These are phyloP conservation scores for Drosophila subsilvestris DNA, from an alignment of 2,888 invertebrate genomes.

Conservation along the genomic window DNA sequence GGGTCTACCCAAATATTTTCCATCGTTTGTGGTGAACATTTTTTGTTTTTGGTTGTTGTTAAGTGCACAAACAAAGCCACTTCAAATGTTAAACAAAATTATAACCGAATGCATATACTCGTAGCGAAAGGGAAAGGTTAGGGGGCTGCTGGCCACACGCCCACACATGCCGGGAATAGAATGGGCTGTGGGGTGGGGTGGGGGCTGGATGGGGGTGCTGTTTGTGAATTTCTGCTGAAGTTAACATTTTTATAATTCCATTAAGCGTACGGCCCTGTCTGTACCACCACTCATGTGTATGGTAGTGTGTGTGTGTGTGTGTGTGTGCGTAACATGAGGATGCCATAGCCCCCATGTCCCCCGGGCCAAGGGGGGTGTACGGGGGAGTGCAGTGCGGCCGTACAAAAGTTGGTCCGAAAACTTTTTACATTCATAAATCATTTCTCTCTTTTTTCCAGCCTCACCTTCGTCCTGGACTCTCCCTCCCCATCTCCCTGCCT, in stretches of 20 bases:
- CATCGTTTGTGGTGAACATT: conserved; percentile 16
- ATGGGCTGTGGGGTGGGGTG: conserved; percentile 20
- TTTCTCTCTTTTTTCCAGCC: conserved; percentile 60
- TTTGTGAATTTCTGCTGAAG: conserved; percentile 80
- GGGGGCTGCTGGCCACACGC: conserved; percentile 9
- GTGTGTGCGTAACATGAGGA: conserved; percentile 67
- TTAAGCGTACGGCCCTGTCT: conserved; percentile 64
- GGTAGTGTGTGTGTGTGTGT: conserved; percentile 20
- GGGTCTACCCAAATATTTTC: conserved; percentile 36
- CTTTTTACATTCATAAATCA: conserved; percentile 78
- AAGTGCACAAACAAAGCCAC: conserved; percentile 65
- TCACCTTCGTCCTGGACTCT: not conserved
- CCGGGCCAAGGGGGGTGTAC: not conserved
- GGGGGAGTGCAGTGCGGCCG: conserved; percentile 55
- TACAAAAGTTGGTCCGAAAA: conserved; percentile 69
- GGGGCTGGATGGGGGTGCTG: conserved; percentile 60
- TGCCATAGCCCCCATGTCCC: conserved; percentile 43
- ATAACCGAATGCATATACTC: conserved; percentile 63
- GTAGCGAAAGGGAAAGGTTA: conserved; percentile 64
- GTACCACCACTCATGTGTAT: conserved; percentile 1
- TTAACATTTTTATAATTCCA: conserved; percentile 80
- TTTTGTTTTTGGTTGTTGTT: not conserved
- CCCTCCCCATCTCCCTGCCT: not conserved
- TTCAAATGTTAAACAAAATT: conserved; percentile 78
- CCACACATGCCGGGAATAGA: conserved; percentile 14